Base-by-base conservation (phyloP, 2,888 invertebrate genomes). In the Entomobrya multifasciata region DNA sequence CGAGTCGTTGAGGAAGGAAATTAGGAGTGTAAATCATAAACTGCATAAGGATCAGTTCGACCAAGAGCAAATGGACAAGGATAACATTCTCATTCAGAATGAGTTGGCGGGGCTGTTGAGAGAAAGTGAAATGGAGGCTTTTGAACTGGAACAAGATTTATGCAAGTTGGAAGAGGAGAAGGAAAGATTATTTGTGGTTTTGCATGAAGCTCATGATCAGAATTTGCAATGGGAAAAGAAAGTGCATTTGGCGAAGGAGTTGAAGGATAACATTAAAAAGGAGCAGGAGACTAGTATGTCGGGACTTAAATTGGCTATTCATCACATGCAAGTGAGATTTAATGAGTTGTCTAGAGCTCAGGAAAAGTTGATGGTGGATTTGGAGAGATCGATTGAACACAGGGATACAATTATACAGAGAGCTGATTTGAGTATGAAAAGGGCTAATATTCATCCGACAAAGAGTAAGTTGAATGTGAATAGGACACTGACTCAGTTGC, bases 211-310 rank as follows among this genome's bases (percentile, higher is more conserved):
- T 22, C 89, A 91, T 85, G 89, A 91, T 57, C 89, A 96, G 92
- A 94, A 95, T 10, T 93, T 96, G 36, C 95, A 95, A 41, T 97
- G 97, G 97, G 96, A 97, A 92, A 95, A 96, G 89, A 96, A 96
- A 93, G 95, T 95, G 27, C 92, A 95, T 90, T 92, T 96, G 91
- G 95, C 96, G 1, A 94, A 94, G 25, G 96, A 97, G 92, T 94
- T 96, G 0, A 95, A 95, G 91, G 94, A 94, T 90, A 95, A 94
- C 91, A 94, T 96, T 72, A 94, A 94, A 79, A 94, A 94, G 47
- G 96, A 96, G 82, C 89, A 90, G 79, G 89, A 91, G 81, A 83
- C 81, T 8, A 80, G 88, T 5, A 67, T 88, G 1, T 87, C 89
- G 1, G 80, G 84, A n/a, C 77, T 91, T 27, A 89, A 89, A 81